Evolutionary conservation across 2,113 vertebrate genomes (phyloP).

Genomic region (Callipepla californica): DNA sequence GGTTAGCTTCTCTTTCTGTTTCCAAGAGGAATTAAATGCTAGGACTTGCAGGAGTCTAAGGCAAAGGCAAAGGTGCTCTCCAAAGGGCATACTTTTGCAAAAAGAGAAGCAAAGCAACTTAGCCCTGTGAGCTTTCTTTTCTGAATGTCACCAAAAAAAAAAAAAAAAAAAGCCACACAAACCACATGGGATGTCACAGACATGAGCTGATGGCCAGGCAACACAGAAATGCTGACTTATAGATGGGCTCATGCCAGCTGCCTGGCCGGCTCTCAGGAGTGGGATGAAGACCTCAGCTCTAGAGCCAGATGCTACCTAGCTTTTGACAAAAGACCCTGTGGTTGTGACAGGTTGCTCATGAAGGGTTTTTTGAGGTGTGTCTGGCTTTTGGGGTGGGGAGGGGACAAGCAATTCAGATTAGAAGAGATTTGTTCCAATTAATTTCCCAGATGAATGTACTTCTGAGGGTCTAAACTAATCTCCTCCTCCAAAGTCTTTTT

Average conservation of each 20-base stretch:
- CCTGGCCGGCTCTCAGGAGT: not conserved
- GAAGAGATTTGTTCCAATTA: constrained; percentile 1
- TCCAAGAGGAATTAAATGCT: not conserved
- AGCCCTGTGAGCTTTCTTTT: not conserved
- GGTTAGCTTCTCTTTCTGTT: not conserved
- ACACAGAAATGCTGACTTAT: not conserved
- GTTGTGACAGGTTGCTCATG: not conserved
- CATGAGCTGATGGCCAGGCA: not conserved
- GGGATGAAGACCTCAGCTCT: not conserved
- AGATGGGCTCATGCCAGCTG: not conserved
- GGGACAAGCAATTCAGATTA: not conserved
- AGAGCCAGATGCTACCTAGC: not conserved
- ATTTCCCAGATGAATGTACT: constrained; percentile 42
- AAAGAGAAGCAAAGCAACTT: not conserved
- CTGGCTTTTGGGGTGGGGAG: not conserved
- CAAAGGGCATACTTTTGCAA: not conserved
- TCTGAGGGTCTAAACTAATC: constrained; percentile 32
- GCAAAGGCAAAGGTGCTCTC: not conserved
- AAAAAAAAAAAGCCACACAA: not conserved
- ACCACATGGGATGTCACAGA: not conserved
- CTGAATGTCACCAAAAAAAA: not conserved
- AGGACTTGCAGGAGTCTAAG: not conserved
- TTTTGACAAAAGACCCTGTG: not conserved
- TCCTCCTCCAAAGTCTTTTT: constrained; percentile 13
- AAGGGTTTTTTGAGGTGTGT: not conserved